phyloP scores from a whole-genome alignment of 2,113 vertebrate genomes.

The Sinocyclocheilus rhinocerous region DNA sequence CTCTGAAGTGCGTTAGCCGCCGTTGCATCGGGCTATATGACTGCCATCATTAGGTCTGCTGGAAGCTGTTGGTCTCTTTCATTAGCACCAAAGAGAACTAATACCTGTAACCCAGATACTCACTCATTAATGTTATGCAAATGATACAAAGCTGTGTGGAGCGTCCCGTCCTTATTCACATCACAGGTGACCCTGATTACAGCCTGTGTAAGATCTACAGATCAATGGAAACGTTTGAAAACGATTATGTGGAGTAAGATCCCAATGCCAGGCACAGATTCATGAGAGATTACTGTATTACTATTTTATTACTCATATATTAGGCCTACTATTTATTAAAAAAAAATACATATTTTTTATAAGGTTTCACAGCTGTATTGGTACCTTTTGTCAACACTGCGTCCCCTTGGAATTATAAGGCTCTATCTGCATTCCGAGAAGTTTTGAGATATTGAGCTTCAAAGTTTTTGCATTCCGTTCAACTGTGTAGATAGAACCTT shows the following conservation, averaged over 20 bases:
- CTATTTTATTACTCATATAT: background rate
- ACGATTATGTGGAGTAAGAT: background rate
- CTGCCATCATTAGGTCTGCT: conserved; percentile 64
- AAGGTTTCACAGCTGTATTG: background rate
- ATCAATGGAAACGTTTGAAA: conserved; percentile 28
- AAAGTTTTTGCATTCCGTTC: too few relatives aligned
- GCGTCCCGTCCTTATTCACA: conserved; percentile 52
- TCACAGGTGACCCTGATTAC: conserved; percentile 46
- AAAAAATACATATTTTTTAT: background rate
- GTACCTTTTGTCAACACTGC: background rate
- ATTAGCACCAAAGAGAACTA: conserved; percentile 61
- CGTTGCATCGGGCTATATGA: conserved; percentile 36
- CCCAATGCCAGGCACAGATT: background rate
- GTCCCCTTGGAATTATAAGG: too few relatives aligned
- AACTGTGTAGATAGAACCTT: too few relatives aligned
- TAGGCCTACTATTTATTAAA: background rate
- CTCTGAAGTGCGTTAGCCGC: background rate
- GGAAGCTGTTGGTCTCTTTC: conserved; percentile 62
- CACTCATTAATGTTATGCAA: conserved; percentile 72
- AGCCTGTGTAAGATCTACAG: conserved; percentile 44
- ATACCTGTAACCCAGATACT: conserved; percentile 53
- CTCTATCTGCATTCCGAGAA: too few relatives aligned
- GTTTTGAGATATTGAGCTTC: too few relatives aligned
- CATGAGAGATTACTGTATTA: background rate
- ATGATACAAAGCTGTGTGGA: conserved; percentile 59